These are phyloP conservation scores for Biston betularia DNA, from an alignment of 2,888 invertebrate genomes.

Conservation along the genomic window DNA sequence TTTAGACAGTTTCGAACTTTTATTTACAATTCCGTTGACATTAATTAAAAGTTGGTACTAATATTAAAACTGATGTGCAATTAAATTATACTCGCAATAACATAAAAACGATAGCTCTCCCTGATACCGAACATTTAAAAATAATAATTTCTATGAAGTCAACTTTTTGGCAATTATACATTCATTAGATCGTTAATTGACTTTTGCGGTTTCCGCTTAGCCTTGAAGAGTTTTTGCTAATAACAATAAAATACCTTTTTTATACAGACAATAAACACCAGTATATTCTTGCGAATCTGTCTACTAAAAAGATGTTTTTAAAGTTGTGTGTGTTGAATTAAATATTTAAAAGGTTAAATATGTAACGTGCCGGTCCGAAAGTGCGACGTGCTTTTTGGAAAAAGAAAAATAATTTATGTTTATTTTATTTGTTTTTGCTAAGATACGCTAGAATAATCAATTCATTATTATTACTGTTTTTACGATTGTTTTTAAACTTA, in stretches of 20 bases:
- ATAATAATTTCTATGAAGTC: not conserved
- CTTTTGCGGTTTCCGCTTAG: conserved; percentile 16
- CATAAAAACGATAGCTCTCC: conserved; percentile 1
- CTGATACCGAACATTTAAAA: conserved; percentile 7
- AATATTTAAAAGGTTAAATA: conserved; percentile 3
- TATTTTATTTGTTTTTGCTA: too few relatives aligned
- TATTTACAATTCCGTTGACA: too few relatives aligned
- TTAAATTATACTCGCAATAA: too few relatives aligned
- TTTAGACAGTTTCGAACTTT: too few relatives aligned
- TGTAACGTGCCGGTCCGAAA: too few relatives aligned
- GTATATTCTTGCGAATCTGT: not conserved
- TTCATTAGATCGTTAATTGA: conserved; percentile 15
- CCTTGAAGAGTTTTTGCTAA: not conserved
- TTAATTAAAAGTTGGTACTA: not conserved
- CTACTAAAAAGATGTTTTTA: not conserved
- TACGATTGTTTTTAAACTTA: too few relatives aligned
- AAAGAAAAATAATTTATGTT: too few relatives aligned
- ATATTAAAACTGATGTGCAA: not conserved
- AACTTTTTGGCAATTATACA: conserved; percentile 1
- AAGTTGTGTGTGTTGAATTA: not conserved
- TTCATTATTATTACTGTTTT: too few relatives aligned
- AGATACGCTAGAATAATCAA: too few relatives aligned
- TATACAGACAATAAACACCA: not conserved
- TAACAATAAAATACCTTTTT: not conserved
- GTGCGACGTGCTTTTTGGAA: too few relatives aligned